Conservation (phyloP, 2,888 invertebrate species). For the Ditula angustiorana region DNA sequence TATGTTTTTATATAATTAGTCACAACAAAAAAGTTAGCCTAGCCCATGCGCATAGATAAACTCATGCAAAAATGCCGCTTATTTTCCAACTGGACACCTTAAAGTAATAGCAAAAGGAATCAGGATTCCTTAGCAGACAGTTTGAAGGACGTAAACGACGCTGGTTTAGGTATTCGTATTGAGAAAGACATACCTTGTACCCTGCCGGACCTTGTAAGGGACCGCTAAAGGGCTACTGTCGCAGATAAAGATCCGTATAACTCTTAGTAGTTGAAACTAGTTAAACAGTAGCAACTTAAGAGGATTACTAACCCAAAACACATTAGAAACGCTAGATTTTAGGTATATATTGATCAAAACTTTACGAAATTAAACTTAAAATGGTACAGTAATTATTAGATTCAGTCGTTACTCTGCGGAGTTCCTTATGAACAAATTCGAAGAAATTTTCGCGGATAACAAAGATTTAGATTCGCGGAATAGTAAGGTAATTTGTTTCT, state of each 20-base stretch:
- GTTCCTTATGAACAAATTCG: no score
- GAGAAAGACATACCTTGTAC: conserved; percentile 66
- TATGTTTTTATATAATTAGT: neutral
- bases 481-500: no score
- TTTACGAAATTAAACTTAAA: no score
- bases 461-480: no score
- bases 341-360: no score
- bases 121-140: neutral
- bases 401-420: no score
- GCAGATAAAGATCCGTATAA: conserved; percentile 64
- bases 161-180: conserved; percentile 54
- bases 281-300: conserved; percentile 5
- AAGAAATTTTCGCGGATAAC: no score
- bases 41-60: neutral
- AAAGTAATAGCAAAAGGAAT: neutral
- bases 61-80: neutral
- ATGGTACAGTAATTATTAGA: no score
- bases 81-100: neutral
- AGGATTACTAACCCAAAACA: neutral
- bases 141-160: conserved; percentile 5
- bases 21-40: neutral
- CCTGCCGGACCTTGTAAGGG: conserved; percentile 67
- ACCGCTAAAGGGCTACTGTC: conserved; percentile 62
- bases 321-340: no score
- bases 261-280: conserved; percentile 52